phyloP scores from a whole-genome alignment of 2,888 invertebrate genomes.

The Fragum sueziense region DNA sequence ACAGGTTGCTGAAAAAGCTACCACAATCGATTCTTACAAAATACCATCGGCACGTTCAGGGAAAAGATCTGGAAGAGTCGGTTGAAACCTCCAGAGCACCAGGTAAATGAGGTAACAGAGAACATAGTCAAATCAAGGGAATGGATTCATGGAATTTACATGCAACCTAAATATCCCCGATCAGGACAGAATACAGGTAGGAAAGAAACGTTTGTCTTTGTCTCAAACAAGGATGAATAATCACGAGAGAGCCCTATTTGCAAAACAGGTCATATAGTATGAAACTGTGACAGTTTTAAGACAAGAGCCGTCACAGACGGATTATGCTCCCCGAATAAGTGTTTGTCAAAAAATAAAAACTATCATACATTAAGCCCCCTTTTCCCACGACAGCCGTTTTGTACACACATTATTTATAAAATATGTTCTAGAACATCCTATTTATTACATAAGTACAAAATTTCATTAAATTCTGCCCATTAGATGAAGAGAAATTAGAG shows the following conservation, averaged over 20 bases:
- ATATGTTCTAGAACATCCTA: too few relatives aligned
- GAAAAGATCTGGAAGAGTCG: slow-evolving; percentile 3
- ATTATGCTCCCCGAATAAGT: too few relatives aligned
- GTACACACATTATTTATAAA: too few relatives aligned
- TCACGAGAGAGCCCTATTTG: slow-evolving; percentile 7
- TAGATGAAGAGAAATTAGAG: too few relatives aligned
- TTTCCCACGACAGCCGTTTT: too few relatives aligned
- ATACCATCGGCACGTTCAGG: slow-evolving; percentile 25
- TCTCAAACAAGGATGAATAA: too few relatives aligned
- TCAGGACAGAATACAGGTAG: too few relatives aligned
- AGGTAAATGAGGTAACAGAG: slow-evolving; percentile 20
- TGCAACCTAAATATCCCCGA: not conserved
- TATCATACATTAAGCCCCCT: too few relatives aligned
- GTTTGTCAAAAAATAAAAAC: too few relatives aligned
- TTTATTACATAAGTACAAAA: too few relatives aligned
- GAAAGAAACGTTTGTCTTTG: too few relatives aligned
- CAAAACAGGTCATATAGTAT: slow-evolving; percentile 10
- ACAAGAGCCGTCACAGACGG: not conserved
- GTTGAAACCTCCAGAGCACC: slow-evolving; percentile 10
- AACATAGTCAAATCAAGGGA: slow-evolving; percentile 16
- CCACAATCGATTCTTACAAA: slow-evolving; percentile 19
- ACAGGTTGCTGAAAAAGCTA: slow-evolving; percentile 3
- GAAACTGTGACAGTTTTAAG: slow-evolving; percentile 21
- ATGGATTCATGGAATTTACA: not conserved
- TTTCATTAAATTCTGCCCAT: too few relatives aligned